Base-by-base conservation (phyloP, 2,888 invertebrate species). In the Drosophila prostipennis region DNA sequence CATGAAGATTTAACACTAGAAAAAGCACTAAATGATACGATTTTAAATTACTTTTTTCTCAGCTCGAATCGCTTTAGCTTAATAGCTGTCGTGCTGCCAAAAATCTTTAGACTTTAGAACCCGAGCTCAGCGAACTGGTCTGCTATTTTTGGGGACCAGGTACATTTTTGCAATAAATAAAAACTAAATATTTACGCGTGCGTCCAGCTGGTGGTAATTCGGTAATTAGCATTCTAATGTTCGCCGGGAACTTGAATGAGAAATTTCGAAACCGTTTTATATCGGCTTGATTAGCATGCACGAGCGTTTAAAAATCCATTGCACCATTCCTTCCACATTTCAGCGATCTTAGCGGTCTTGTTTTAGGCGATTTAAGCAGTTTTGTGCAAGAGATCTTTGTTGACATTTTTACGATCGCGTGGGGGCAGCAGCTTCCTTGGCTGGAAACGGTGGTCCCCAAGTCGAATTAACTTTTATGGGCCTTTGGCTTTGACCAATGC, bases 391-490 rank as follows among this genome's bases (percentile, higher is more conserved):
- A 48, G 46, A 42, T 42, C 54, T 54, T 55, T 39, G 61, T 46
- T 58, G 58, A 59, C 59, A 51, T 37, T 70, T 78, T 82, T 67
- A 71, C 72, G 72, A 59, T 69, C 75, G 51, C 59, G 52, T 70
- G 75, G 81, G 76, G 78, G 54, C 49, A 26, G 32, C 40, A 36
- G 37, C 73, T 76, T 78, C 80, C 82, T 82, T 76, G 65, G 56
- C 67, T 67, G 58, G 14, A 61, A 69, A 34, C 69, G 60, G 64
- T 71, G 64, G 65, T 54, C 64, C 75, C 34, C 61, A 68, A 70
- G 70, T 61, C 34, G 67, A 68, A 68, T 72, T 61, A 60, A 51
- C 63, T 72, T 79, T 81, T 59, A 81, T 74, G 77, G 72, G 45
- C 51, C 43, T 68, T 71, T 83, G 58, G 68, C 59, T 74, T 70